Evolutionary conservation across 1,140 invertebrate species (phyloP).

Genomic region (Lucilia cuprina): DNA sequence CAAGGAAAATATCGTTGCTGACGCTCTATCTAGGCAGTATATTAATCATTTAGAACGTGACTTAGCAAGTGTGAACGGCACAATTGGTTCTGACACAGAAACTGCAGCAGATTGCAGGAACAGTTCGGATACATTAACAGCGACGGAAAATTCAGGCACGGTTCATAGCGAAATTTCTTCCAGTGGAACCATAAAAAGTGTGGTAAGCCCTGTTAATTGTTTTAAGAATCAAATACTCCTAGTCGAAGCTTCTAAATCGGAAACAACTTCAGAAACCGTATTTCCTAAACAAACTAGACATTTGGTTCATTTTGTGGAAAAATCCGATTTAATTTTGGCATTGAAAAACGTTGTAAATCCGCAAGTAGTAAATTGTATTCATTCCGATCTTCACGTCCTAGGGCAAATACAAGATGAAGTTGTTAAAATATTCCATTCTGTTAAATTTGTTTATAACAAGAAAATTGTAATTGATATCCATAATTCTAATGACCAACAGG

Average conservation of each 20-base stretch:
- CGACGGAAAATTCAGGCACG: background rate
- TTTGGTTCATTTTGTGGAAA: background rate
- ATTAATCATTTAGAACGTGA: too few species aligned
- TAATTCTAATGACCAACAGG: background rate
- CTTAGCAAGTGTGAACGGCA: too few species aligned
- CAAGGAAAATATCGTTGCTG: too few species aligned
- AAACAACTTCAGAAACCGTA: background rate
- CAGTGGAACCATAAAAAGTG: background rate
- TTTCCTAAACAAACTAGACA: background rate
- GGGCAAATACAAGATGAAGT: conserved; percentile 26
- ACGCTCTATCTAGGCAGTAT: too few species aligned
- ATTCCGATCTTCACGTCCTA: conserved; percentile 14
- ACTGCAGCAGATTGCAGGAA: background rate
- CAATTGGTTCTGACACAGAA: too few species aligned
- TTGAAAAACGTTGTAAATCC: conserved; percentile 29
- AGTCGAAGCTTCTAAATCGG: background rate
- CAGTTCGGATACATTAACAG: conserved; percentile 24
- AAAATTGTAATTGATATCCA: background rate
- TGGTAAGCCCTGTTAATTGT: conserved; percentile 31
- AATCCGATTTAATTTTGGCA: background rate
- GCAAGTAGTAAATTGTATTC: conserved; percentile 26
- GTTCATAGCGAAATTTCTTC: background rate
- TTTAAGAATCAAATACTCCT: conserved; percentile 36
- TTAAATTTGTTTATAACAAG: background rate
- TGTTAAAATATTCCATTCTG: background rate